Evolutionary conservation across 2,797 vertebrate genomes (phyloP).

Genomic region (Phalanger gymnotis): DNA sequence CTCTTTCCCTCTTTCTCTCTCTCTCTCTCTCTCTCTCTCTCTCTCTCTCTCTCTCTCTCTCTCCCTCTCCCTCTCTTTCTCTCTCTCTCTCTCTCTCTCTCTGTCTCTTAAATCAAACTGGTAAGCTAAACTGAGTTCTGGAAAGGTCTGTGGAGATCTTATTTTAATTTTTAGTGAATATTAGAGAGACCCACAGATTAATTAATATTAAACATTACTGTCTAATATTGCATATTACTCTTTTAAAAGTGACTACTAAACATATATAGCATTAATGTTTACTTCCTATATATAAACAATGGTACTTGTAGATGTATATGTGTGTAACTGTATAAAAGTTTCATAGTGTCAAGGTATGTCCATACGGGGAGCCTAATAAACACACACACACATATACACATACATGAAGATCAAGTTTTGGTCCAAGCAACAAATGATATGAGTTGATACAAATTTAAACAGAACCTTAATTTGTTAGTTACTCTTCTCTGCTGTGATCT

Average conservation of each 20-base stretch:
- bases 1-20: too few relatives aligned
- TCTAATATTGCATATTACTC: not conserved
- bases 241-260: not conserved
- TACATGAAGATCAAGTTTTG: not conserved
- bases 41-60: not conserved
- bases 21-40: not conserved
- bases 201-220: not conserved
- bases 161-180: conserved; percentile 67
- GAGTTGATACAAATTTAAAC: not conserved
- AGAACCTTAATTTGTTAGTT: not conserved
- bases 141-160: conserved; percentile 37
- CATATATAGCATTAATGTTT: not conserved
- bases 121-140: conserved; percentile 51
- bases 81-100: too few relatives aligned
- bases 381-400: not conserved
- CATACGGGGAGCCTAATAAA: not conserved
- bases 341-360: not conserved
- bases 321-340: not conserved
- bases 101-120: not conserved
- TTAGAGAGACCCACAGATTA: not conserved
- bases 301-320: not conserved
- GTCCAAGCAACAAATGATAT: not conserved
- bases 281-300: not conserved
- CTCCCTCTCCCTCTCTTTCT: too few relatives aligned
- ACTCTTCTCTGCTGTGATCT: not conserved